Conservation (phyloP, 1,140 invertebrate species). For the Mercenaria mercenaria region DNA sequence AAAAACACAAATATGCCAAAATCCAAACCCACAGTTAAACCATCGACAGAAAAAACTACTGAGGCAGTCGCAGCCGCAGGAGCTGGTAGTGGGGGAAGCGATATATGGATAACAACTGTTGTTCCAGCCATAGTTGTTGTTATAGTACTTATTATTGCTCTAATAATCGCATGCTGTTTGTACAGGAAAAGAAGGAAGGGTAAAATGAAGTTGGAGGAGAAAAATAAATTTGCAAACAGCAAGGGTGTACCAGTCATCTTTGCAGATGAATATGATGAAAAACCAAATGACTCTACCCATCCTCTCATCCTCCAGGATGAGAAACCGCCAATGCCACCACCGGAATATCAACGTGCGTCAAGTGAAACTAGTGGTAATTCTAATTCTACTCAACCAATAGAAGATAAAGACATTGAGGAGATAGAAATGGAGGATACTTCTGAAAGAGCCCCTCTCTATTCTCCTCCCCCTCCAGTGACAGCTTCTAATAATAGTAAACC, state of each 20-base stretch:
- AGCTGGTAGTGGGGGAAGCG: conserved; percentile 87
- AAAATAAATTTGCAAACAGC: conserved; percentile 91
- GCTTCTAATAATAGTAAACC: conserved; percentile 87
- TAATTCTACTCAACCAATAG: conserved; percentile 86
- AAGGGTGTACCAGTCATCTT: conserved; percentile 98
- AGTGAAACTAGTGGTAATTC: conserved; percentile 82
- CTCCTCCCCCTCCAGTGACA: conserved; percentile 93
- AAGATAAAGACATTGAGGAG: conserved; percentile 80
- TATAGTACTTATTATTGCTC: conserved; percentile 94
- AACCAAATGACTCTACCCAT: conserved; percentile 93
- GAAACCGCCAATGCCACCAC: conserved; percentile 94
- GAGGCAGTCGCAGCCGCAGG: conserved; percentile 64
- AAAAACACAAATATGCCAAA: conserved; percentile 18
- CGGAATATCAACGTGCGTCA: conserved; percentile 90
- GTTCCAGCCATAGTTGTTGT: conserved; percentile 96
- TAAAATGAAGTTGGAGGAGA: conserved; percentile 91
- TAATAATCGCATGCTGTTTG: conserved; percentile 94
- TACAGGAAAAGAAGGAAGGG: conserved; percentile 94
- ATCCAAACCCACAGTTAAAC: neutral
- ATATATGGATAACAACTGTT: conserved; percentile 96
- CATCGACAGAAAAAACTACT: conserved; percentile 76
- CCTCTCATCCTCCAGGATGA: conserved; percentile 97
- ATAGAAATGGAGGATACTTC: conserved; percentile 82
- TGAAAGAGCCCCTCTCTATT: conserved; percentile 88
- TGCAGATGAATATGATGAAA: conserved; percentile 96